Percentiles rank a stretch among this genome's conserved stretches.
phyloP scores from a whole-genome alignment of 2,888 invertebrate genomes.

The Creontiades dilutus region DNA sequence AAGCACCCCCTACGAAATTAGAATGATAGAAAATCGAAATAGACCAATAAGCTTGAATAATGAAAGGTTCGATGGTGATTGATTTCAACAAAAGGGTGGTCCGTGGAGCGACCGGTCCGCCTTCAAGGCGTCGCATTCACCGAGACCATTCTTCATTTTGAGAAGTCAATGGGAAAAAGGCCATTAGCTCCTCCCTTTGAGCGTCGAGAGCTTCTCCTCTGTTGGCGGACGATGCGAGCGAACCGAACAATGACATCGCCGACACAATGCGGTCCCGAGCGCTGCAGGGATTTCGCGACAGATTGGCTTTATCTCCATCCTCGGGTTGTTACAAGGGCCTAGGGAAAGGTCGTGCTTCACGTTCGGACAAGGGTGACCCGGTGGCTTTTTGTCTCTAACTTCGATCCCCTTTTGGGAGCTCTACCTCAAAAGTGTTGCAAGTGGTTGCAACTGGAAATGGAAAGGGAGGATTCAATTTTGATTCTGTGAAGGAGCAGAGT shows the following conservation, averaged over 20 bases:
- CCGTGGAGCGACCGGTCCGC: not conserved
- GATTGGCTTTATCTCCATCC: not conserved
- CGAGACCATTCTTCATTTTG: not conserved
- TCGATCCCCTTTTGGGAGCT: not conserved
- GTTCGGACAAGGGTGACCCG: not conserved
- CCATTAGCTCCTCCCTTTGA: slow-evolving; percentile 15
- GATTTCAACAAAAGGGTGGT: not conserved
- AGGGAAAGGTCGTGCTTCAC: not conserved
- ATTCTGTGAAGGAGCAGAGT: not conserved
- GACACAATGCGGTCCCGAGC: not conserved
- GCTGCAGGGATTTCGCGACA: not conserved
- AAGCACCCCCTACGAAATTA: no score
- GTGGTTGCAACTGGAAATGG: not conserved
- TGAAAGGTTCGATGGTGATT: not conserved
- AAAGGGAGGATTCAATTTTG: not conserved
- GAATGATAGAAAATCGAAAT: no score
- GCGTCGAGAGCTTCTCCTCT: not conserved
- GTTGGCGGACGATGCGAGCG: not conserved
- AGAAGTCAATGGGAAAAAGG: slow-evolving; percentile 15
- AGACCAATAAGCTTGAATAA: no score
- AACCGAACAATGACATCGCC: not conserved
- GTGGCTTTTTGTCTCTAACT: not conserved
- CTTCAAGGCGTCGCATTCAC: not conserved
- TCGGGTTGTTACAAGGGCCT: not conserved
- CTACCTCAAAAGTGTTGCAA: not conserved